Conservation (phyloP, 2,113 vertebrate genomes). For the Chloropsis hardwickii region DNA sequence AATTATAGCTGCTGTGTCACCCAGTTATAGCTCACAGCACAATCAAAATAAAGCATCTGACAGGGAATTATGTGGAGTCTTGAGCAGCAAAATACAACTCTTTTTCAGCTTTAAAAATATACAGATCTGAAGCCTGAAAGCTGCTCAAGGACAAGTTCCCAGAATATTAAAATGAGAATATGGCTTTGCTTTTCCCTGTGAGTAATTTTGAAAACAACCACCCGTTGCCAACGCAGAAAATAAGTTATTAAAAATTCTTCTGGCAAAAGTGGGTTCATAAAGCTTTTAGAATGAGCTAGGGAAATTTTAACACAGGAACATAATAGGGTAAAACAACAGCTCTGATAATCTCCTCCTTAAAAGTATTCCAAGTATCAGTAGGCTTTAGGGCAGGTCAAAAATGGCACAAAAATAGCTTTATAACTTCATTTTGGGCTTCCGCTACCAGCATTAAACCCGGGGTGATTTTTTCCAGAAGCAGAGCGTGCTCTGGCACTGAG, state of each 20-base stretch:
- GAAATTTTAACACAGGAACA: not conserved
- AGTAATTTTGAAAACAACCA: not conserved
- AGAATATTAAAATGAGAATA: not conserved
- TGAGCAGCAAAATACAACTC: not conserved
- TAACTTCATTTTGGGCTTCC: not conserved
- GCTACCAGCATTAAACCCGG: fast-evolving
- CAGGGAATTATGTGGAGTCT: constrained; percentile 11
- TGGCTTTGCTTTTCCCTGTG: not conserved
- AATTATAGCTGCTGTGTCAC: constrained; percentile 48
- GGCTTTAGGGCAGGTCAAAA: not conserved
- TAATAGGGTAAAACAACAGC: not conserved
- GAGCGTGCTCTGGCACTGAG: constrained; percentile 12
- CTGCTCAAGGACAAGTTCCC: not conserved
- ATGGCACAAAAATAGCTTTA: not conserved
- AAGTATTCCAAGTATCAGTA: not conserved
- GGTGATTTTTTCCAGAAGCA: not conserved
- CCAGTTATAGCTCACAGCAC: constrained; percentile 12
- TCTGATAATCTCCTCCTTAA: not conserved
- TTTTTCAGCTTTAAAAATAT: not conserved
- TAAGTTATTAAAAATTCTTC: not conserved
- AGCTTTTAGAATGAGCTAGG: not conserved
- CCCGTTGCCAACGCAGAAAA: not conserved
- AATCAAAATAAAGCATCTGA: constrained; percentile 49
- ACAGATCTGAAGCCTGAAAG: not conserved
- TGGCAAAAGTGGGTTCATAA: not conserved